Percentiles rank a stretch among this genome's conserved stretches.
Conservation (phyloP, 2,113 vertebrate species). For the Athene noctua region DNA sequence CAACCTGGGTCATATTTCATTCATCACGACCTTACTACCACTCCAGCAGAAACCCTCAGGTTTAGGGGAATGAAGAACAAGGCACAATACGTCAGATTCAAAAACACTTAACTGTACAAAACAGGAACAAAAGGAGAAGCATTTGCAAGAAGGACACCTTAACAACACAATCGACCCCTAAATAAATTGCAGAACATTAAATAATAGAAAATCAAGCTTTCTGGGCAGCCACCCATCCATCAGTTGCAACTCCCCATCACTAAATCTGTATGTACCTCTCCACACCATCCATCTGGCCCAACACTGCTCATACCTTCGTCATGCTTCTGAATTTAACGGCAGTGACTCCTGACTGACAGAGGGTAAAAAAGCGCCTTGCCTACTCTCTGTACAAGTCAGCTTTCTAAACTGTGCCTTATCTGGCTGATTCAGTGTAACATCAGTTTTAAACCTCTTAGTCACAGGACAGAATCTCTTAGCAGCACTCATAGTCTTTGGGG, state of each 20-base stretch:
- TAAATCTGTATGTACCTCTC: background rate
- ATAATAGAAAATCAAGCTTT: background rate
- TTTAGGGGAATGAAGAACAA: background rate
- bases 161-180: background rate
- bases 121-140: background rate
- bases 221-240: background rate
- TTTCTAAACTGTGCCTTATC: background rate
- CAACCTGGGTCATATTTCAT: background rate
- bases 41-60: background rate
- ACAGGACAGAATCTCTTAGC: background rate
- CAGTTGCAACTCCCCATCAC: background rate
- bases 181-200: background rate
- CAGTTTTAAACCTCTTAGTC: background rate
- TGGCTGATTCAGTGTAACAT: background rate
- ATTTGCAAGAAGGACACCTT: background rate
- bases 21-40: background rate
- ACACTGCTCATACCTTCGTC: background rate
- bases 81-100: background rate
- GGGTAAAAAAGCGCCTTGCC: background rate
- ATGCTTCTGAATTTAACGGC: background rate
- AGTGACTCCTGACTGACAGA: background rate
- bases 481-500: background rate
- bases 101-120: background rate
- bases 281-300: background rate
- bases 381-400: background rate